Evolutionary conservation across 2,113 vertebrate species (phyloP).

Genomic region (Patagioenas fasciata): DNA sequence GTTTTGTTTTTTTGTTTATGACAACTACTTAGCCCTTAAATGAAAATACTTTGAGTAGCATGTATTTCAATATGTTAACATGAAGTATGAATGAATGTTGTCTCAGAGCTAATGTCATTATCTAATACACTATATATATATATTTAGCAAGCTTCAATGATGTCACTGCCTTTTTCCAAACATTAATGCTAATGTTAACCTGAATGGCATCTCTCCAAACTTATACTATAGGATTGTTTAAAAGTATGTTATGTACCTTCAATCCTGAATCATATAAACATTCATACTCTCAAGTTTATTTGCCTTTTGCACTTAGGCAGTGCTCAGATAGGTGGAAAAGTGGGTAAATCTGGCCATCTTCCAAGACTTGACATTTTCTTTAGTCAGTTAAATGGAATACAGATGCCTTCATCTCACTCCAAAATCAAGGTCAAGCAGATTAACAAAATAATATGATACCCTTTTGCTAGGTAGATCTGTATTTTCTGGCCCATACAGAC

Average conservation of each 20-base stretch:
- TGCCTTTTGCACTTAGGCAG: not conserved
- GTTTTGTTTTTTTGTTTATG: slow-evolving; percentile 1
- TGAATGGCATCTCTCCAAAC: not conserved
- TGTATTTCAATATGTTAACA: not conserved
- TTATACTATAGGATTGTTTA: not conserved
- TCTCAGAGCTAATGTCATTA: not conserved
- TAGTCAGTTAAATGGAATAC: slow-evolving; percentile 20
- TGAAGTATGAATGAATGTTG: not conserved
- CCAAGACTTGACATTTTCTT: slow-evolving; percentile 12
- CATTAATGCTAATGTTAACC: not conserved
- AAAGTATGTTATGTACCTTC: not conserved
- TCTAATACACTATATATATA: not conserved
- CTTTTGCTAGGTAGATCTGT: not conserved
- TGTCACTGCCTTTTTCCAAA: not conserved
- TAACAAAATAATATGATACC: slow-evolving; percentile 11
- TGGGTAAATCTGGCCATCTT: not conserved
- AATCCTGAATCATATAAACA: not conserved
- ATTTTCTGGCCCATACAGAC: slow-evolving; percentile 6
- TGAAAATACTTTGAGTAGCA: not conserved
- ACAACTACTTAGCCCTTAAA: not conserved
- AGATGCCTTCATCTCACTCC: slow-evolving; percentile 29
- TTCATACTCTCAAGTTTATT: not conserved
- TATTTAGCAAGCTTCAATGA: not conserved
- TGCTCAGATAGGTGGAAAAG: not conserved
- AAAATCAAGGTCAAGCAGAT: slow-evolving; percentile 39